These are phyloP conservation scores for Rhinoderma darwinii DNA, from an alignment of 2,113 vertebrate species.

Conservation along the genomic window DNA sequence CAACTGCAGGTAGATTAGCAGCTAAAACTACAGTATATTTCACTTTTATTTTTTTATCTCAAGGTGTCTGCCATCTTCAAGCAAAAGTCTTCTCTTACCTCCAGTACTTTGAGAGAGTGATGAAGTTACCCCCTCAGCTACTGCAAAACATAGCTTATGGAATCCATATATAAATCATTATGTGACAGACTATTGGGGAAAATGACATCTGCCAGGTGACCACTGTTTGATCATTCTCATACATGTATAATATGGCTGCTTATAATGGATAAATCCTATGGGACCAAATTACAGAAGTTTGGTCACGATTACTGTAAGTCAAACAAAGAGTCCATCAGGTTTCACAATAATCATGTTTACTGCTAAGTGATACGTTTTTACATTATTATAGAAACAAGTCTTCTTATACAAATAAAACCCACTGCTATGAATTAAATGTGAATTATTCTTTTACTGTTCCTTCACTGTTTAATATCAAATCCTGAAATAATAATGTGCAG, in stretches of 20 bases:
- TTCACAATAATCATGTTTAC: not conserved
- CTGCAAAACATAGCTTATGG: not conserved
- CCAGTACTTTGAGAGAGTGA: not conserved
- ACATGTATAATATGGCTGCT: not conserved
- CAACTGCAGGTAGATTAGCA: not conserved
- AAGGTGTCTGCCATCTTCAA: not conserved
- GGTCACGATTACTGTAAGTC: not conserved
- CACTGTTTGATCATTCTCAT: not conserved
- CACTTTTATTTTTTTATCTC: not conserved
- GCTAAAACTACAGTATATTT: not conserved
- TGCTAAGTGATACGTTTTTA: not conserved
- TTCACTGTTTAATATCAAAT: not conserved
- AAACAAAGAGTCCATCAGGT: not conserved
- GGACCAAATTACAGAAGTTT: not conserved
- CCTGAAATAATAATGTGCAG: not conserved
- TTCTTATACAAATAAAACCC: not conserved
- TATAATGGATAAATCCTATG: not conserved
- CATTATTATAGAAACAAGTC: not conserved
- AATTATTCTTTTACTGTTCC: not conserved
- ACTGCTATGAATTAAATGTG: not conserved
- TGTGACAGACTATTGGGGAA: not conserved
- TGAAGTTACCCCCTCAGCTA: not conserved
- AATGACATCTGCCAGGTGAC: not conserved
- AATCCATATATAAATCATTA: not conserved
- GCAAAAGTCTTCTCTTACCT: not conserved